phyloP scores from a whole-genome alignment of 2,888 invertebrate species.

The Eupeodes luniger region DNA sequence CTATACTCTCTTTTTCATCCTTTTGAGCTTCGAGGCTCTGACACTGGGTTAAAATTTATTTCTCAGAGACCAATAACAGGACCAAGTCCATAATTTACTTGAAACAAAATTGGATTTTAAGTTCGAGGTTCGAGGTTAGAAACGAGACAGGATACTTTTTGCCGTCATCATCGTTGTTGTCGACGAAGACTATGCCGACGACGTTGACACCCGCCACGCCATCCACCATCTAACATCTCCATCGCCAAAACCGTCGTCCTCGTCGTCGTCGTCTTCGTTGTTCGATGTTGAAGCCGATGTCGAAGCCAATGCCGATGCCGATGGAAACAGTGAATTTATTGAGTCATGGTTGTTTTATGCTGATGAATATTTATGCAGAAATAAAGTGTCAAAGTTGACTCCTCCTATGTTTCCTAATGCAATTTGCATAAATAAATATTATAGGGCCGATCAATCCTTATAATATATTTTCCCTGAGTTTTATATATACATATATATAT shows the following conservation, averaged over 20 bases:
- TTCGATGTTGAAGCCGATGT: neutral
- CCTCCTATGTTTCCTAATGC: conserved; percentile 69
- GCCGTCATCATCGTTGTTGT: neutral
- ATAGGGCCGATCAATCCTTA: conserved; percentile 67
- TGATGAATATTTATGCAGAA: conserved; percentile 73
- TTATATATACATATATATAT: neutral
- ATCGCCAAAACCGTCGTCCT: neutral
- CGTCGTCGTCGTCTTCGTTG: neutral
- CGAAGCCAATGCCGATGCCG: neutral
- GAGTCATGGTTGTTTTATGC: conserved; percentile 59
- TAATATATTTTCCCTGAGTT: conserved; percentile 33
- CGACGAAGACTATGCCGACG: neutral
- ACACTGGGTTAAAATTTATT: conserved; percentile 34
- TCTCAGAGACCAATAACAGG: conserved; percentile 20
- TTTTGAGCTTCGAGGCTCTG: too few species aligned
- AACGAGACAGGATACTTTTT: conserved; percentile 52
- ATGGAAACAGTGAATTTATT: conserved; percentile 63
- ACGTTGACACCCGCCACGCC: neutral
- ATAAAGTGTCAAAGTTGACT: conserved; percentile 75
- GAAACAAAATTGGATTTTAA: conserved; percentile 60
- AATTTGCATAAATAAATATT: conserved; percentile 75
- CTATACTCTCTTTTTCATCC: neutral
- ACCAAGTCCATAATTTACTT: conserved; percentile 54
- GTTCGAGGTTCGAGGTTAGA: conserved; percentile 36
- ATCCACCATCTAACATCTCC: neutral